Evolutionary conservation across 2,888 invertebrate species (phyloP).

Genomic region (Crematogaster levior): DNA sequence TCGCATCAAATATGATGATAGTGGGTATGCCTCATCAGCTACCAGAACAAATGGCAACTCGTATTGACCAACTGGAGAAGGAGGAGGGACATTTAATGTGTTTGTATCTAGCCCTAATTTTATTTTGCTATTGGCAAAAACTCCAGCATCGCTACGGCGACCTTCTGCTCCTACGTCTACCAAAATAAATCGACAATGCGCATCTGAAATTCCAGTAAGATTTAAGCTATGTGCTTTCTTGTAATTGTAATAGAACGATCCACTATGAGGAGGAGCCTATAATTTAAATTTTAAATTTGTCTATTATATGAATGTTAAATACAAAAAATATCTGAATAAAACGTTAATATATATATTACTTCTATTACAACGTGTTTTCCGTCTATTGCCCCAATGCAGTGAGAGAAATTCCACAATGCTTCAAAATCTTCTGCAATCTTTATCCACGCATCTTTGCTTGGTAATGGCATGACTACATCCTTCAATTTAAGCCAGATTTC

Average conservation of each 20-base stretch:
- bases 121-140: neutral
- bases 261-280: neutral
- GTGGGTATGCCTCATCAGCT: neutral
- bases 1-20: neutral
- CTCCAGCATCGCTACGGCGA: neutral
- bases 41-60: neutral
- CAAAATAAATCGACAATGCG: too few relatives aligned
- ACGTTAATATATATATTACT: neutral
- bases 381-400: neutral
- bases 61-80: neutral
- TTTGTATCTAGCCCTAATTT: neutral
- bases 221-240: too few relatives aligned
- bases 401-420: neutral
- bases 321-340: too few relatives aligned
- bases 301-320: too few relatives aligned
- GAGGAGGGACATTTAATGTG: neutral
- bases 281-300: neutral
- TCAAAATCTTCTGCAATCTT: neutral
- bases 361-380: neutral
- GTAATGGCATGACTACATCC: neutral
- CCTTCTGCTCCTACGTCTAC: too few relatives aligned
- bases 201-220: too few relatives aligned
- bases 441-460: neutral
- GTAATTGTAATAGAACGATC: neutral
- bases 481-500: slow-evolving; percentile 10